Evolutionary conservation across 2,888 invertebrate species (phyloP).

Genomic region (Rhingia rostrata): DNA sequence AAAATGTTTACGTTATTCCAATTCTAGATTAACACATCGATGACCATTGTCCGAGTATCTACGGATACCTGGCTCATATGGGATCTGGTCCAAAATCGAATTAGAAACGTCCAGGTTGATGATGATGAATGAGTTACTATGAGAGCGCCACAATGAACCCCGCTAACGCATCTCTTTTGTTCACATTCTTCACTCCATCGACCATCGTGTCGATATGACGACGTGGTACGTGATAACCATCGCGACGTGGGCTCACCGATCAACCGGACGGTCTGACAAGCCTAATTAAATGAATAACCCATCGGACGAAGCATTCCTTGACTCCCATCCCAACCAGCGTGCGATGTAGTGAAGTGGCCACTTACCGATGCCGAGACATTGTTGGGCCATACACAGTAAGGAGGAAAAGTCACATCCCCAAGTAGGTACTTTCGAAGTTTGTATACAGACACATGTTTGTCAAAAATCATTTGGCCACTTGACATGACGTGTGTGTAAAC

Average conservation of each 20-base stretch:
- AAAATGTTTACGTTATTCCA: constrained; percentile 64
- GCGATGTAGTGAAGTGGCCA: constrained; percentile 51
- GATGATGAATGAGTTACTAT: constrained; percentile 68
- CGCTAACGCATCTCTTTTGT: constrained; percentile 36
- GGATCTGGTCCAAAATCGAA: constrained; percentile 51
- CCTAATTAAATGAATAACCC: constrained; percentile 68
- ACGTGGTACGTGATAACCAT: constrained; percentile 56
- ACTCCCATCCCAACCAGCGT: constrained; percentile 29
- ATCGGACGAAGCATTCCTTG: constrained; percentile 46
- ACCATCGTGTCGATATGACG: constrained; percentile 6
- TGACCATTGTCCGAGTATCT: constrained; percentile 29
- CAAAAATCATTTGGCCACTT: constrained; percentile 66
- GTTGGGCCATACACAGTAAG: constrained; percentile 24
- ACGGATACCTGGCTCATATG: constrained; percentile 32
- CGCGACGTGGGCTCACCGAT: constrained; percentile 58
- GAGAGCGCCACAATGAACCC: constrained; percentile 62
- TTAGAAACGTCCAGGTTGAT: constrained; percentile 63
- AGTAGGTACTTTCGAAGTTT: constrained; percentile 67
- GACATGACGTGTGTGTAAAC: constrained; percentile 39
- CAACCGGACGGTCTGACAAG: constrained; percentile 57
- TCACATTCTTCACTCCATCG: constrained; percentile 23
- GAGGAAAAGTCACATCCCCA: constrained; percentile 55
- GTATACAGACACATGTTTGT: constrained; percentile 51
- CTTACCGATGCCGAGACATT: constrained; percentile 30
- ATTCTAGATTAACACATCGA: constrained; percentile 69